These are phyloP conservation scores for Thaleichthys pacificus DNA, from an alignment of 2,797 vertebrate species.

Conservation along the genomic window DNA sequence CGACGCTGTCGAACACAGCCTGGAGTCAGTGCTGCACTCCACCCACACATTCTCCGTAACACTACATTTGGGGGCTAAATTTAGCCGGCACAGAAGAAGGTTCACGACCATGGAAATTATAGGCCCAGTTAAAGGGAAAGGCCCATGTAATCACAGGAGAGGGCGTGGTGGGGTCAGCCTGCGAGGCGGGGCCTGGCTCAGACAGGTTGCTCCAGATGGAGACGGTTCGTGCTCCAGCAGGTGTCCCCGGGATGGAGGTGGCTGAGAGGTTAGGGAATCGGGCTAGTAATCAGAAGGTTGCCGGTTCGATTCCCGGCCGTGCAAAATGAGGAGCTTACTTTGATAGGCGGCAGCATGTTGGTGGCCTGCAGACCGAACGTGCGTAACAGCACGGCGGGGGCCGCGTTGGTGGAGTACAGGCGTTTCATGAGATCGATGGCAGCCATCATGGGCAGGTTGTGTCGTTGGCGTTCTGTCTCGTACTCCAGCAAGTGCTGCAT, in stretches of 20 bases:
- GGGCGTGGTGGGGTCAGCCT: conserved; percentile 25
- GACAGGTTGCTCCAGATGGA: conserved; percentile 58
- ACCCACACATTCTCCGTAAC: conserved; percentile 84
- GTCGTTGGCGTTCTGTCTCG: conserved; percentile 89
- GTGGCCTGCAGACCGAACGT: conserved; percentile 93
- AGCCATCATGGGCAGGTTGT: conserved; percentile 91
- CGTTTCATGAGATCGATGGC: conserved; percentile 89
- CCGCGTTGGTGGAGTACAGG: conserved; percentile 86
- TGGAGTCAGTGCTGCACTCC: conserved; percentile 72
- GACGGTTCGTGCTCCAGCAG: not conserved
- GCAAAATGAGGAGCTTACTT: conserved; percentile 75
- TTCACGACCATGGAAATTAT: conserved; percentile 80
- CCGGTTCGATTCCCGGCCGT: too few relatives aligned
- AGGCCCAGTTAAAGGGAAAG: conserved; percentile 70
- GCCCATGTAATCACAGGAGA: conserved; percentile 77
- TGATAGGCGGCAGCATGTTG: conserved; percentile 84
- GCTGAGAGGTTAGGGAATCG: too few relatives aligned
- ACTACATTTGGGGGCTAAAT: conserved; percentile 81
- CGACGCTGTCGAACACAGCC: conserved; percentile 73
- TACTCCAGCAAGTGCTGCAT: conserved; percentile 88
- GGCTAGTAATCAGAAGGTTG: too few relatives aligned
- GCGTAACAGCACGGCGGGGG: conserved; percentile 86
- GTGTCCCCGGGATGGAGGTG: not conserved
- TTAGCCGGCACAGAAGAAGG: conserved; percentile 79
- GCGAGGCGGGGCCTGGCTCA: conserved; percentile 42